Evolutionary conservation across 2,113 vertebrate genomes (phyloP).

Genomic region (Dolichallabes microphthalmus): DNA sequence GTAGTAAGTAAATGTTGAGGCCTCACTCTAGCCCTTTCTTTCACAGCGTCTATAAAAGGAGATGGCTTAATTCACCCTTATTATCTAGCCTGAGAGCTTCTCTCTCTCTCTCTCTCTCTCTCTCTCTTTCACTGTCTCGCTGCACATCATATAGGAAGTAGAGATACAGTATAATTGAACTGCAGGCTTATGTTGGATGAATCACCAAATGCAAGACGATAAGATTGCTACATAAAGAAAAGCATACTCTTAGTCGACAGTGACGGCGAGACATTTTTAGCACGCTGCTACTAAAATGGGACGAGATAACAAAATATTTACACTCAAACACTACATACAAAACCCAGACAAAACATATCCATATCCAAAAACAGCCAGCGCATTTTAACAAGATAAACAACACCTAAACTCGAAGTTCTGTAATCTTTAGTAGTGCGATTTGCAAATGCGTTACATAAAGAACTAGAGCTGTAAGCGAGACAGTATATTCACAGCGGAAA

Average conservation of each 20-base stretch:
- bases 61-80: slow-evolving; percentile 80
- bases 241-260: slow-evolving; percentile 33
- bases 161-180: slow-evolving; percentile 25
- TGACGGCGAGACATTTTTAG: slow-evolving; percentile 38
- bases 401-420: slow-evolving; percentile 54
- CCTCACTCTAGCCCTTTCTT: slow-evolving; percentile 68
- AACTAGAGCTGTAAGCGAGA: slow-evolving; percentile 67
- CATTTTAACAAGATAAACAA: neutral
- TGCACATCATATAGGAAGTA: slow-evolving; percentile 15
- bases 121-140: slow-evolving; percentile 14
- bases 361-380: neutral
- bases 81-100: slow-evolving; percentile 69
- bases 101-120: slow-evolving; percentile 39
- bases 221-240: slow-evolving; percentile 15
- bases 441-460: slow-evolving; percentile 66
- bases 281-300: slow-evolving; percentile 37
- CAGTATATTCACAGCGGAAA: slow-evolving; percentile 70
- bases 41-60: slow-evolving; percentile 75
- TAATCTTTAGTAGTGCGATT: slow-evolving; percentile 42
- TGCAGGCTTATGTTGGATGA: slow-evolving; percentile 18
- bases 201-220: slow-evolving; percentile 5
- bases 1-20: slow-evolving; percentile 64
- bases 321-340: slow-evolving; percentile 5
- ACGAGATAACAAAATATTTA: slow-evolving; percentile 41
- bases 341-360: neutral